Evolutionary conservation across 2,888 invertebrate species (phyloP), one percentile per base, ranked within the genome.

Genomic region (Physocephala rufipes): DNA sequence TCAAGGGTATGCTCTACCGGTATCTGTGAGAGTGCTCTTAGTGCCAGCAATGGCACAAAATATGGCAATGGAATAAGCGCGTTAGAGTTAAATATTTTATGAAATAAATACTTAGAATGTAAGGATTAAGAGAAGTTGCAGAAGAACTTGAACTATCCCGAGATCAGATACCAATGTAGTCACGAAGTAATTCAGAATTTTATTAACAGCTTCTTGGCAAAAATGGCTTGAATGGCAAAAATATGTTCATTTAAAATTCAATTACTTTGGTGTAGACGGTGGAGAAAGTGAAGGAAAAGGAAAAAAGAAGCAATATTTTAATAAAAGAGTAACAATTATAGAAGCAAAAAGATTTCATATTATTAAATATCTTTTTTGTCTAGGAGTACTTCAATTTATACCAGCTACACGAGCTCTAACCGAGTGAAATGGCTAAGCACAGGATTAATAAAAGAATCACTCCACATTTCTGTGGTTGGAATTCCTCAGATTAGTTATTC

Each of bases 181-280:
- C 75, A 72, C 9, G 36, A 36, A 36, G 36, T 36, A 36, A 36
- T 36, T 36, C 9, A 36, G 36, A 4, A 36, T 16, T 24, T 67
- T 53, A 28, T n/a, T 51, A 43, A n/a, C 45, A 15, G 49, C 9
- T 4, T 36, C 36, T 7, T 36, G 9, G 21, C 36, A 70, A 65
- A 36, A 16, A 24, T 30, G 9, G 19, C 63, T 55, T 53, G 53
- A 45, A 30, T 49, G 64, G 26, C 61, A 66, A 64, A 51, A 70
- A 59, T 36, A 43, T 13, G 82, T 83, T 85, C 84, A 84, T 85
- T 85, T 83, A 85, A 84, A 84, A 84, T 84, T 85, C 85, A 84
- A 85, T 84, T 84, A 85, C 80, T 79, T 78, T 74, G 21, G 59
- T 47, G 45, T 36, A 49, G n/a, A 66, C 24, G 28, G 53, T 19